Conservation (phyloP, 2,113 vertebrate species). For the Gasterosteus aculeatus region DNA sequence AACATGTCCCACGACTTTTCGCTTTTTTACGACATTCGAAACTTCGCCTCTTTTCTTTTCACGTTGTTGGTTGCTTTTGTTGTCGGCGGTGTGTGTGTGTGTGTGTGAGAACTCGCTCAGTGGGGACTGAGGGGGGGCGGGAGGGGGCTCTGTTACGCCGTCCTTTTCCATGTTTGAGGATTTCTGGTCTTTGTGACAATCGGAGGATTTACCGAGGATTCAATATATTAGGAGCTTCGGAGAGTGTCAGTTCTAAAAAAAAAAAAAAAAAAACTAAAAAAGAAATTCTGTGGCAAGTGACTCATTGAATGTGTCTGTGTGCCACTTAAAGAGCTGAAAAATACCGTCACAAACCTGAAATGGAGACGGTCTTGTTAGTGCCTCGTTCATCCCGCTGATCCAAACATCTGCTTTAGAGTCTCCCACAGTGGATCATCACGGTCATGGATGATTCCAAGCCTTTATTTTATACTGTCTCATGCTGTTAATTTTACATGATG, state of each 20-base stretch:
- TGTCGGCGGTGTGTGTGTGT: slow-evolving; percentile 39
- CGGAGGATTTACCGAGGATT: slow-evolving; percentile 38
- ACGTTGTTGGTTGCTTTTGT: slow-evolving; percentile 66
- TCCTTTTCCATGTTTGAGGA: slow-evolving; percentile 43
- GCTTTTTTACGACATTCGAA: slow-evolving; percentile 66
- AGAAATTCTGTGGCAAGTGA: slow-evolving; percentile 26
- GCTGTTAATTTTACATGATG: neutral
- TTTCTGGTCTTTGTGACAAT: slow-evolving; percentile 43
- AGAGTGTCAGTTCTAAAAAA: slow-evolving; percentile 42
- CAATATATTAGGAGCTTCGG: slow-evolving; percentile 29
- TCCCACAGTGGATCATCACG: slow-evolving; percentile 24
- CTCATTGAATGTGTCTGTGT: slow-evolving; percentile 41
- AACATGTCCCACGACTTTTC: slow-evolving; percentile 68
- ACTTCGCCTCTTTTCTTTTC: slow-evolving; percentile 55
- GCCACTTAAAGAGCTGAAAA: slow-evolving; percentile 24
- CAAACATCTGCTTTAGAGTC: slow-evolving; percentile 37
- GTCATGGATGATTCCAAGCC: slow-evolving; percentile 29
- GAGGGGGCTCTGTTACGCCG: slow-evolving; percentile 29
- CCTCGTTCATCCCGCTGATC: slow-evolving; percentile 45
- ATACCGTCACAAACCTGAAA: slow-evolving; percentile 35
- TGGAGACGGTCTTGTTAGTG: slow-evolving; percentile 37
- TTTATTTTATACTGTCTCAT: slow-evolving; percentile 32
- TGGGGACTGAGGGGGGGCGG: slow-evolving; percentile 17
- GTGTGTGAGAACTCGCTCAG: slow-evolving; percentile 49
- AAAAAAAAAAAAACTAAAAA: neutral